A percentile compares a stretch with the other conserved stretches of the same genome.
Conservation (phyloP, 2,113 vertebrate genomes). For the Hemibagrus wyckioides region DNA sequence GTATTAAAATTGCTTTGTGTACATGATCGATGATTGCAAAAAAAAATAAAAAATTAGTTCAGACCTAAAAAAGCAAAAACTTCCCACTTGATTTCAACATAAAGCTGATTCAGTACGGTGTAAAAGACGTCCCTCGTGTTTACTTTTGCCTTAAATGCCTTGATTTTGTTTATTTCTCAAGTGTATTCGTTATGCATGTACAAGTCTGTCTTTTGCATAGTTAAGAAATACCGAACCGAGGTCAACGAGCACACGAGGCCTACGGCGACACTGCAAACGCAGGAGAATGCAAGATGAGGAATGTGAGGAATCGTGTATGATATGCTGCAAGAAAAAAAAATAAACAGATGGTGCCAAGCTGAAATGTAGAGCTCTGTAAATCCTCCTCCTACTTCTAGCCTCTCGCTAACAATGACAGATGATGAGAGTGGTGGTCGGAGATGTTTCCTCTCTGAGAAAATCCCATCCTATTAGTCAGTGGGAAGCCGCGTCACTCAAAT, state of each 20-base stretch:
- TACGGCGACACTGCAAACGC: not conserved
- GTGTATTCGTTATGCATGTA: not conserved
- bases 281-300: constrained; percentile 12
- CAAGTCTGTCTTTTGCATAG: not conserved
- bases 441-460: constrained; percentile 49
- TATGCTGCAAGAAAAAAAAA: constrained; percentile 22
- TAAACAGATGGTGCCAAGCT: constrained; percentile 39
- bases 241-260: constrained; percentile 19
- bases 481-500: constrained; percentile 23
- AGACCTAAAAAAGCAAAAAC: not conserved
- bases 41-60: not conserved
- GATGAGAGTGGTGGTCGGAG: constrained; percentile 32
- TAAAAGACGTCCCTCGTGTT: not conserved
- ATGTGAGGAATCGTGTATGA: constrained; percentile 36
- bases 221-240: not conserved
- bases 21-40: not conserved
- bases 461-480: constrained; percentile 33
- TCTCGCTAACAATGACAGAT: constrained; percentile 52
- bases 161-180: constrained; percentile 12
- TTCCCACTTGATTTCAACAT: not conserved
- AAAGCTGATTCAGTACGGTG: not conserved
- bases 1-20: constrained; percentile 1
- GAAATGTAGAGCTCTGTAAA: constrained; percentile 16
- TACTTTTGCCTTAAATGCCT: no score
- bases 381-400: constrained; percentile 30